Evolutionary conservation across 2,888 invertebrate genomes (phyloP).

Genomic region (Hirtodrosophila duncani): DNA sequence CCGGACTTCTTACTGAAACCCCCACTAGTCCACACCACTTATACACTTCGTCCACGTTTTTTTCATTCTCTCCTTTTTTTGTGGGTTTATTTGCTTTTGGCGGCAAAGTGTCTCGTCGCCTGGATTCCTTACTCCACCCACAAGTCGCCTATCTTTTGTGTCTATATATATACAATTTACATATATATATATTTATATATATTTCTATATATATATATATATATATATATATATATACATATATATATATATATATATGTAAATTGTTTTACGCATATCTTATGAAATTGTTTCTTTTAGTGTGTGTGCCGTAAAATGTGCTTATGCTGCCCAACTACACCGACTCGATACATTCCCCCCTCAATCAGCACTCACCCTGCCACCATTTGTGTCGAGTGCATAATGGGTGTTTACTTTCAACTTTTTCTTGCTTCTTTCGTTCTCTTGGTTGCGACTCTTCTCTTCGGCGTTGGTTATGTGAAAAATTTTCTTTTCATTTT

Average conservation of each 20-base stretch:
- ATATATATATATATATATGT: slow-evolving; percentile 51
- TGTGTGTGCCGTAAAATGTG: slow-evolving; percentile 53
- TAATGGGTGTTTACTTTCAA: slow-evolving; percentile 71
- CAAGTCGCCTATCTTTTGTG: not conserved
- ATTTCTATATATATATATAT: slow-evolving; percentile 9
- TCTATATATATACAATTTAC: slow-evolving; percentile 42
- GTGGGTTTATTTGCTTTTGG: slow-evolving; percentile 64
- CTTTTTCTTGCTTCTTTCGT: slow-evolving; percentile 30
- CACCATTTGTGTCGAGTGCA: slow-evolving; percentile 61
- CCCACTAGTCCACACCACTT: not conserved
- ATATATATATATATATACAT: slow-evolving; percentile 50
- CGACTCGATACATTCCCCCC: slow-evolving; percentile 27
- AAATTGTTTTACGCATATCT: slow-evolving; percentile 51
- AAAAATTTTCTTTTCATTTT: slow-evolving; percentile 33
- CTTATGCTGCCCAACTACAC: slow-evolving; percentile 55
- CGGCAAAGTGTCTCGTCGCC: slow-evolving; percentile 73
- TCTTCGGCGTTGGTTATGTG: not conserved
- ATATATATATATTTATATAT: slow-evolving; percentile 55
- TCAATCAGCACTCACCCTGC: not conserved
- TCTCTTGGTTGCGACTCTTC: slow-evolving; percentile 9
- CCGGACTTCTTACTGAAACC: slow-evolving; percentile 27
- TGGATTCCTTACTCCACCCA: slow-evolving; percentile 15
- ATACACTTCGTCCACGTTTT: slow-evolving; percentile 6
- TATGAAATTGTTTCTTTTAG: slow-evolving; percentile 70
- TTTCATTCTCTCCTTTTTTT: slow-evolving; percentile 17